Base-by-base conservation (phyloP, 1,140 invertebrate species). In the Eubasilissa regina region DNA sequence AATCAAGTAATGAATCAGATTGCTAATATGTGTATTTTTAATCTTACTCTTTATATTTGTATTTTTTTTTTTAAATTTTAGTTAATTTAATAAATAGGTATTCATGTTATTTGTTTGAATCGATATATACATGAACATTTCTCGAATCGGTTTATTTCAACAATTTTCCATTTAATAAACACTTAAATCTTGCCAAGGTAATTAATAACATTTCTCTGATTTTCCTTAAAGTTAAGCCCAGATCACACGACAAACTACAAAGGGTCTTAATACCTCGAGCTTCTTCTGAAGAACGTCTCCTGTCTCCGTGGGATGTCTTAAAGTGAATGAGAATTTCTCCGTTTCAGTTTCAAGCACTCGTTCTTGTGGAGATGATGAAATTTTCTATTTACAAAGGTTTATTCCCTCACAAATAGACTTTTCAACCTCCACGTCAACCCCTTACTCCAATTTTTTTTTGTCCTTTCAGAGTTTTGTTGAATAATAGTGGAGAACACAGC, bases 161-260 rank as follows among this genome's bases (percentile, higher is more conserved):
- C 6, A 35, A 35, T 35, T 35, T 35, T 35, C 25, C 25, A 35
- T 35, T 35, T 35, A 35, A 35, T 35, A 35, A 1, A 35, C 25
- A 35, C 1, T 35, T 35, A 3, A 35, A 3, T 35, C 1, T 35
- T 35, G 1, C 25, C 25, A 3, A 35, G 25, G 25, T 35, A 35
- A 35, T 35, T 35, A 35, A 3, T 3, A 35, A 35, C 25, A 35
- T 66, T 66, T 66, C 62, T 8, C 35, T 43, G 62, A 15, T 43
- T 66, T 66, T 35, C 4, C 12, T 51, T 8, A 51, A 64, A 77
- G 75, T 66, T 51, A 64, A 77, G 75, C 75, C 58, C 10, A 62
- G 62, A 77, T 77, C 53, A 68, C 75, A 77, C 12, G 58, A 25
- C 45, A 47, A 77, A 77, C 66, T 64, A 66, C 75, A 68, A 53